Evolutionary conservation across 2,113 vertebrate genomes (phyloP), one percentile per base, ranked within the genome.

Genomic region (Atractosteus spatula): DNA sequence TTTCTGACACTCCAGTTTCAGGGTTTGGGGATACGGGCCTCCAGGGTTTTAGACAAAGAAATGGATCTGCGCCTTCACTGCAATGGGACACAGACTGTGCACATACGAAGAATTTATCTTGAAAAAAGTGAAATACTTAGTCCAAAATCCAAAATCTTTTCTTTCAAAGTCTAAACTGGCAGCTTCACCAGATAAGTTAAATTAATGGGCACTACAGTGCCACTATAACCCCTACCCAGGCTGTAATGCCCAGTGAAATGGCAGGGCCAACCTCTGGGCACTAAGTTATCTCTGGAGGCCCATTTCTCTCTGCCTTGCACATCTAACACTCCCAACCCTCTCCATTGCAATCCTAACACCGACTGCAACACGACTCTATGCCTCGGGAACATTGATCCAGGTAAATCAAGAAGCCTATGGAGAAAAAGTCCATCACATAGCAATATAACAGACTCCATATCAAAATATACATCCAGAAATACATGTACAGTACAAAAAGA

Each of bases 401-500:
- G 56, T 70, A 41, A 41, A 41, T 70, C 41, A n/a, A 70, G 41
- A 70, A 70, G 68, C 68, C 41, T 43, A 57, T 70, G 41, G 55
- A 12, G 43, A 62, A 62, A 29, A 56, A 47, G 45, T 45, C 56
- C 42, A 62, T 62, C 56, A 51, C 56, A 17, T 11, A 44, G 68
- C 56, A 62, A 42, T 13, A 12, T 44, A 44, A 55, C 77, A 81
- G 67, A 14, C 61, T 74, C 45, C 65, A 76, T 82, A 82, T 82
- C 77, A 85, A 88, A 85, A 87, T 84, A 86, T 79, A 83, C 81
- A 84, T 71, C 73, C 71, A 51, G 55, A 55, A 61, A 80, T 66
- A 84, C 80, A 74, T 83, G 62, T 79, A 84, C 79, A 82, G 81
- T 80, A 82, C 69, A 81, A 81, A 83, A 67, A 85, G 76, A 70